Base-by-base conservation (phyloP, 2,113 vertebrate genomes). In the Ondatra zibethicus region DNA sequence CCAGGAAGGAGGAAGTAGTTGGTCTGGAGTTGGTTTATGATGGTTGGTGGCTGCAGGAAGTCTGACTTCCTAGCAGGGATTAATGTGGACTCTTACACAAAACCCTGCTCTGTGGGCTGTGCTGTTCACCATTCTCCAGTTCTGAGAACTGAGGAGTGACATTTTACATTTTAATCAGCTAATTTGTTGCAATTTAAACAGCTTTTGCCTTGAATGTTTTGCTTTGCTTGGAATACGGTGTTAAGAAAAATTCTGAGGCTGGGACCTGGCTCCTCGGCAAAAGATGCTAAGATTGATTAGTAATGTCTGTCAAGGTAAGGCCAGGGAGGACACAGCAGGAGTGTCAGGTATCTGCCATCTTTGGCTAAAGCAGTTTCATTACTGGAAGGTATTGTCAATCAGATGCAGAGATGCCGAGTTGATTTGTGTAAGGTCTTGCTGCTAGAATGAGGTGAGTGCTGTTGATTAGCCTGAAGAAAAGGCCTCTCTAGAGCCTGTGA, bases 1-100 rank as follows among this genome's bases (percentile, higher is more conserved):
- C n/a, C 33, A 61, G 96, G 97, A 96, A 97, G 89, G 70, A 94
- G 97, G 96, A 97, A 95, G 96, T 84, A 94, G 97, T 91, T 82
- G 88, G 72, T 95, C 63, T 76, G 86, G 81, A 68, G 81, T 94
- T 89, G 81, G 96, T 73, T 82, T 16, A 0, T 50, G 36, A 65
- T 95, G 92, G 96, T 92, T 89, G 91, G 81, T 90, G 72, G 19
- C 55, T 47, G 11, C 6, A 50, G 55, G 52, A 75, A 81, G n/a
- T 36, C 61, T 88, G 33, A 33, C 75, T 92, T 72, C 70, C 88
- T 45, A 88, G 72, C 55, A 19, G 12, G 91, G 29, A n/a, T 93
- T 27, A 47, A 33, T 1, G 13, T n/a, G 16, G 73, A 78, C 36
- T 78, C 42, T 45, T 45, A 63, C 47, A 72, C 82, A 91, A 77